phyloP scores from a whole-genome alignment of 2,797 vertebrate species.

The Decapterus maruadsi region DNA sequence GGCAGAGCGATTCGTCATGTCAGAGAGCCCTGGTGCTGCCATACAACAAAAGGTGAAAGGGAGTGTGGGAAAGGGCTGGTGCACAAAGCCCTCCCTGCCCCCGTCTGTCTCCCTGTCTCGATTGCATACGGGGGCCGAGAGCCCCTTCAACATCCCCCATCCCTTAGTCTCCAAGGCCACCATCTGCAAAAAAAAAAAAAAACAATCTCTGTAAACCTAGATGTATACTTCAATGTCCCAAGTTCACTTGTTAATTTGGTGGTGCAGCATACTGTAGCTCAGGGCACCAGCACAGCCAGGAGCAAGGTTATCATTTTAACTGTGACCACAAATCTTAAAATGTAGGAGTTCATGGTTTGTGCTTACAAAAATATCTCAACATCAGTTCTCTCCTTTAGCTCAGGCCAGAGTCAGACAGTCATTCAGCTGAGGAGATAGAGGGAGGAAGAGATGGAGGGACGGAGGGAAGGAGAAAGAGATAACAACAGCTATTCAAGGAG shows the following conservation, averaged over 20 bases:
- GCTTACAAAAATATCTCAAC: constrained; percentile 40
- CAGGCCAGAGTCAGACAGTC: constrained; percentile 55
- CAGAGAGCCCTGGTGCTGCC: constrained; percentile 73
- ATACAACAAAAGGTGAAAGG: constrained; percentile 84
- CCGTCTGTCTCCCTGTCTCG: constrained; percentile 77
- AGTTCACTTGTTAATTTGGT: constrained; percentile 1
- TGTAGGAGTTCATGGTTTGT: constrained; percentile 18
- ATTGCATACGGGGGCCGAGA: constrained; percentile 58
- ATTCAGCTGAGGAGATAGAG: constrained; percentile 50
- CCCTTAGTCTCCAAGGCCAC: constrained; percentile 31
- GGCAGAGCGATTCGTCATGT: constrained; percentile 84
- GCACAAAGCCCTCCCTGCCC: constrained; percentile 82
- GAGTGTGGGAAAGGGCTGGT: constrained; percentile 85
- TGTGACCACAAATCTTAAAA: constrained; percentile 27
- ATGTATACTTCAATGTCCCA: constrained; percentile 6
- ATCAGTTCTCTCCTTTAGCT: constrained; percentile 53
- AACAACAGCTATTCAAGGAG: constrained; percentile 63
- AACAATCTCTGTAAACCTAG: constrained; percentile 9
- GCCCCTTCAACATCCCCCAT: constrained; percentile 60
- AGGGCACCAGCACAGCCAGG: not conserved
- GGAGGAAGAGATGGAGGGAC: constrained; percentile 49
- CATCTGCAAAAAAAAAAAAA: constrained; percentile 45
- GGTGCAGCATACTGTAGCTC: not conserved
- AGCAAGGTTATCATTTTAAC: constrained; percentile 16
- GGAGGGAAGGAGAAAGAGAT: constrained; percentile 54